Evolutionary conservation across 2,113 vertebrate species (phyloP).

Genomic region (Oxyura jamaicensis): DNA sequence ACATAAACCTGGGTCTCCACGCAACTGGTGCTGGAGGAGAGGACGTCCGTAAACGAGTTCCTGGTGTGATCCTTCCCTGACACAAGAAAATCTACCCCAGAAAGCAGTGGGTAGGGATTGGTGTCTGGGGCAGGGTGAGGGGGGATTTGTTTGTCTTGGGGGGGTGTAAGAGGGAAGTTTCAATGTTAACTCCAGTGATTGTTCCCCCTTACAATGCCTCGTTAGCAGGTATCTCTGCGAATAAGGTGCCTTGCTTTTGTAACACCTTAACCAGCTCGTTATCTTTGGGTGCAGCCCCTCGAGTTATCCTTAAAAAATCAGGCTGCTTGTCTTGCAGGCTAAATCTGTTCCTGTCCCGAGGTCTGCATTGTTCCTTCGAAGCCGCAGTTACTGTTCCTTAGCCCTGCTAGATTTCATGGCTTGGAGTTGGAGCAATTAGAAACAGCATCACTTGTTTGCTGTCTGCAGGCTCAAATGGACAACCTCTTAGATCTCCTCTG

Average conservation of each 20-base stretch:
- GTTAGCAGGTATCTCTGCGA: background rate
- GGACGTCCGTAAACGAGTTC: background rate
- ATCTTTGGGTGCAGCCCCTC: background rate
- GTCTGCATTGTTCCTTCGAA: background rate
- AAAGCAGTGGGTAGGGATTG: background rate
- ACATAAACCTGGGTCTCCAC: background rate
- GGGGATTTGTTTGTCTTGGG: background rate
- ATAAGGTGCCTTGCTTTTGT: background rate
- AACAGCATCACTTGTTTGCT: background rate
- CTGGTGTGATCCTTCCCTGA: background rate
- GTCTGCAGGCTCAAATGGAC: background rate
- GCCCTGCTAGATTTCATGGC: background rate
- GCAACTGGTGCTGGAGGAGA: background rate
- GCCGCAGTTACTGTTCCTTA: background rate
- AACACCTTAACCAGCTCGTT: background rate
- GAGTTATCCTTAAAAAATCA: background rate
- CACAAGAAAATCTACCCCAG: background rate
- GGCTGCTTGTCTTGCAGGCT: background rate
- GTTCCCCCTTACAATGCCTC: constrained; percentile 45
- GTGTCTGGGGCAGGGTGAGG: background rate
- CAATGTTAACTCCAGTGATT: constrained; percentile 32
- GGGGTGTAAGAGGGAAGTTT: constrained; percentile 49
- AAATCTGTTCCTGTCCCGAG: background rate
- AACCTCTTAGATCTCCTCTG: background rate
- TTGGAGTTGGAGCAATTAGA: background rate